Evolutionary conservation across 2,797 vertebrate species (phyloP).

Genomic region (Apogon talboti): DNA sequence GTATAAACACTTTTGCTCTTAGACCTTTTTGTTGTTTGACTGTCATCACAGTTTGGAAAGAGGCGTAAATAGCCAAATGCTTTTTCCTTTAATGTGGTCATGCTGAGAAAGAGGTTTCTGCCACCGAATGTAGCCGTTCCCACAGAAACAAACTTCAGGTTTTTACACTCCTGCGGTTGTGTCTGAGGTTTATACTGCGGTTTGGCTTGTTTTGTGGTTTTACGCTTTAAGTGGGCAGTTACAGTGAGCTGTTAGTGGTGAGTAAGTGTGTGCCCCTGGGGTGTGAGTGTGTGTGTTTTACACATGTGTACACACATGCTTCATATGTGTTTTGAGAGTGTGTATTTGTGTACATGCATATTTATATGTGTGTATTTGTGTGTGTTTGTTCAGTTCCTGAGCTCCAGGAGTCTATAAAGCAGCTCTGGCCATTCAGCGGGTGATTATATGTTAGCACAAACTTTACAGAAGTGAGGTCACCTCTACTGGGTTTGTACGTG

Average conservation of each 20-base stretch:
- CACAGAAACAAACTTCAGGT: slow-evolving; percentile 5
- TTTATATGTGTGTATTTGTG: slow-evolving; percentile 19
- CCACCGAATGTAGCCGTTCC: background rate
- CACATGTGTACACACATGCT: background rate
- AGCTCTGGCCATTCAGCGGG: slow-evolving; percentile 56
- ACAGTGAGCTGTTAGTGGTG: slow-evolving; percentile 41
- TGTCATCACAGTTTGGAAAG: background rate
- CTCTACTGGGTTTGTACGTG: slow-evolving; percentile 33
- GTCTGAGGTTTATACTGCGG: slow-evolving; percentile 12
- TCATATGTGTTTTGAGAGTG: slow-evolving; percentile 13
- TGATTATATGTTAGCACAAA: slow-evolving; percentile 81
- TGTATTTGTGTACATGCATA: slow-evolving; percentile 15
- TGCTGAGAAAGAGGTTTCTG: background rate
- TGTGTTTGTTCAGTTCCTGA: slow-evolving; percentile 31
- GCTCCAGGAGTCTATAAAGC: slow-evolving; percentile 74
- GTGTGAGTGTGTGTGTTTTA: background rate
- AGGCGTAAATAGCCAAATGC: background rate
- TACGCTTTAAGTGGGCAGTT: slow-evolving; percentile 52
- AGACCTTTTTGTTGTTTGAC: background rate
- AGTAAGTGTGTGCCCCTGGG: slow-evolving; percentile 31
- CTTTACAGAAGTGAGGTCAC: slow-evolving; percentile 85
- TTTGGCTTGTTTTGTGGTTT: slow-evolving; percentile 33
- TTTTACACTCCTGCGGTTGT: slow-evolving; percentile 20
- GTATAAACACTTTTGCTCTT: background rate
- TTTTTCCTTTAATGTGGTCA: background rate